Evolutionary conservation across 2,113 vertebrate species (phyloP).

Genomic region (Dipodomys ordii): DNA sequence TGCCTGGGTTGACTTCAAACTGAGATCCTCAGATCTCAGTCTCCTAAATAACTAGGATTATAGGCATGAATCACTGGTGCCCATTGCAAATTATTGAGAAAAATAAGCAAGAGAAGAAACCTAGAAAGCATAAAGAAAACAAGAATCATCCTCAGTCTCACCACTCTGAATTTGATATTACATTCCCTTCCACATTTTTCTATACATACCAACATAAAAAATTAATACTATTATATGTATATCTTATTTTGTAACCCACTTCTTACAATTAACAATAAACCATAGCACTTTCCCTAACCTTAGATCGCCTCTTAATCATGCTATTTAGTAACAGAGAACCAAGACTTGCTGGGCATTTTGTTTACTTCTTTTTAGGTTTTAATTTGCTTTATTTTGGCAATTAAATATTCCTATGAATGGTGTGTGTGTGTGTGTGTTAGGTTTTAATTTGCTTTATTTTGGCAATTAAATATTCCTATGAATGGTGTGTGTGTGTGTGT

Average conservation of each 20-base stretch:
- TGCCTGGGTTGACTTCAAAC: too few relatives aligned
- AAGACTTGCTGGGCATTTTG: not conserved
- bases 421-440: not conserved
- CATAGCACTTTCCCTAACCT: not conserved
- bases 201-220: not conserved
- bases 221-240: not conserved
- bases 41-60: too few relatives aligned
- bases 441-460: not conserved
- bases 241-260: not conserved
- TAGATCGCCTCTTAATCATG: not conserved
- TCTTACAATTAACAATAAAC: conserved; percentile 36
- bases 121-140: not conserved
- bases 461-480: not conserved
- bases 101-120: not conserved
- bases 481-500: too few relatives aligned
- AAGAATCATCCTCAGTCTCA: not conserved
- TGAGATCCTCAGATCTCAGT: too few relatives aligned
- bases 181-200: not conserved
- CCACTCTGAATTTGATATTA: not conserved
- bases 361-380: not conserved
- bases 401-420: not conserved
- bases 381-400: not conserved
- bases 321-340: not conserved
- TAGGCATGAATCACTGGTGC: too few relatives aligned
- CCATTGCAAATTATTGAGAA: conserved; percentile 25